Base-by-base conservation (phyloP, 2,113 vertebrate genomes). In the Alaudala cheleensis region DNA sequence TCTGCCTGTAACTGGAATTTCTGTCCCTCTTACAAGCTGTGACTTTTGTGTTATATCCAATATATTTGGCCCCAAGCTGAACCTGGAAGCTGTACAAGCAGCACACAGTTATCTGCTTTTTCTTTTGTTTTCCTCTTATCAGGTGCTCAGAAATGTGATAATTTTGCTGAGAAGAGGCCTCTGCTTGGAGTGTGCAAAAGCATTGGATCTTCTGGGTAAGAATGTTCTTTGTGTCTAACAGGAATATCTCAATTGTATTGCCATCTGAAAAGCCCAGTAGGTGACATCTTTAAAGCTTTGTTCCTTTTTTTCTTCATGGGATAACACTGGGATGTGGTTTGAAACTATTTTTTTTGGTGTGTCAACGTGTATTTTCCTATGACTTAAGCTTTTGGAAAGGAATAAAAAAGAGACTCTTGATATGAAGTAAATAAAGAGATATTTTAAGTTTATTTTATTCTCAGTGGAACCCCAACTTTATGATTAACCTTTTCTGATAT, bases 131-230 rank as follows among this genome's bases (percentile, higher is more conserved):
- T 86, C 71, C 85, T 42, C 60, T 88, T 60, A 56, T 5, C 96
- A 99, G 99, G 98, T 98, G 96, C 98, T 94, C 98, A 98, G 95
- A 99, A 99, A 95, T 98, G 94, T 79, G 99, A 99, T 96, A 98
- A 95, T 88, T 99, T 99, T 94, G 98, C 98, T 31, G 99, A 99
- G 96, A 99, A 99, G 97, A 97, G 99, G 72, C 99, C 99, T 65
- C 98, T 99, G 78, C 98, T 99, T 69, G 99, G 99, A 76, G 98
- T 99, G 93, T 99, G 99, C 98, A 99, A 99, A 98, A 99, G 99
- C 97, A 98, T 98, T 47, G 99, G 99, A 89, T 99, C 99, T 84
- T 99, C 99, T 62, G 99, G 99, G 99, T 99, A 98, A 99, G 99
- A n/a, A 71, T 29, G 6, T 10, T 67, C 81, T 66, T 33, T 3